Conservation (phyloP, 2,888 invertebrate species). For the Melanostoma scalare region DNA sequence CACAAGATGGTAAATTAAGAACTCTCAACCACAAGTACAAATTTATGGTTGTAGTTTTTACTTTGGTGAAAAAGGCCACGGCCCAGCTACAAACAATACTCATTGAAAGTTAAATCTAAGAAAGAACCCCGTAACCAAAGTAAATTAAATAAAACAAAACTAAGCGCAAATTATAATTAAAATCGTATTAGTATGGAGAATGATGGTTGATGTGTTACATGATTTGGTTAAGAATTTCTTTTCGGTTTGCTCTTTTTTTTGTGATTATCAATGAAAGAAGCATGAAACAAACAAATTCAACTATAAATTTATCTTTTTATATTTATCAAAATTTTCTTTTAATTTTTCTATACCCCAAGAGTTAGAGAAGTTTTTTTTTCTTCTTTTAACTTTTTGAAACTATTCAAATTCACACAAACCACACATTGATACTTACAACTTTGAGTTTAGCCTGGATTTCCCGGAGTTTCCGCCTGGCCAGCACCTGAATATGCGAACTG, state of each 20-base stretch:
- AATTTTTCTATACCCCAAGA: slow-evolving; percentile 23
- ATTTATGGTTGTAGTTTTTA: too few species aligned
- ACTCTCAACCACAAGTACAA: too few species aligned
- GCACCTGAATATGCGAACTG: slow-evolving; percentile 99
- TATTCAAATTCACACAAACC: background rate
- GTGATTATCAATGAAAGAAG: slow-evolving; percentile 48
- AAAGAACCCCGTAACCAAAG: background rate
- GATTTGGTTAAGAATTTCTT: slow-evolving; percentile 35
- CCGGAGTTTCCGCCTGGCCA: slow-evolving; percentile 98
- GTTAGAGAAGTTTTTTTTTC: background rate
- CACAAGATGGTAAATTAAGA: too few species aligned
- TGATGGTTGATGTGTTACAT: slow-evolving; percentile 41
- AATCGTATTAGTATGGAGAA: too few species aligned
- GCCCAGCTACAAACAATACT: too few species aligned
- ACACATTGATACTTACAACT: slow-evolving; percentile 89
- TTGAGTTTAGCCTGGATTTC: slow-evolving; percentile 99
- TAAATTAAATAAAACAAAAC: background rate
- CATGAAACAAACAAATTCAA: slow-evolving; percentile 71
- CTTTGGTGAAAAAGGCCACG: too few species aligned
- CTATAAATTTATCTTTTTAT: slow-evolving; percentile 49
- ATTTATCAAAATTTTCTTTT: slow-evolving; percentile 15
- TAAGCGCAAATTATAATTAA: background rate
- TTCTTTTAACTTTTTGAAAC: background rate
- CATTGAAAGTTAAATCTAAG: too few species aligned
- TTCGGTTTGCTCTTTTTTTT: background rate